phyloP scores from a whole-genome alignment of 1,140 invertebrate species.

The Drosophila murphyi region DNA sequence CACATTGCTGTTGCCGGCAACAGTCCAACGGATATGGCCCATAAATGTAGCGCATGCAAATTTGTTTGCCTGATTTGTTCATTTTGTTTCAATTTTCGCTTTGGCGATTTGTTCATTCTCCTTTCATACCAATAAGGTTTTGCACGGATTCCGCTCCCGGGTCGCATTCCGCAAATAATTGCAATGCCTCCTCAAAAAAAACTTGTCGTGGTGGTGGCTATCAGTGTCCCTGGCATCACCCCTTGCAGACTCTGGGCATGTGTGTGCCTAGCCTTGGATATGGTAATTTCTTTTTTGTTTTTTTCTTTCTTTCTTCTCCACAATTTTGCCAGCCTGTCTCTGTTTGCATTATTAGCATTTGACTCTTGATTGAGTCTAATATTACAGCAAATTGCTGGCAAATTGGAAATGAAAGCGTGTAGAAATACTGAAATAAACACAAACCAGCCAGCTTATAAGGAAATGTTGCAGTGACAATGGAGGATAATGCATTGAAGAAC shows the following conservation, averaged over 20 bases:
- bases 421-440: constrained; percentile 9
- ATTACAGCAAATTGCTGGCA: constrained; percentile 63
- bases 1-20: not conserved
- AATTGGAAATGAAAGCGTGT: constrained; percentile 54
- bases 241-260: constrained; percentile 33
- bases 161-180: constrained; percentile 75
- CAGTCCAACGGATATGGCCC: constrained; percentile 19
- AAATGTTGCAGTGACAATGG: constrained; percentile 1
- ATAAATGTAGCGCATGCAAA: constrained; percentile 80
- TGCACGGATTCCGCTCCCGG: constrained; percentile 8
- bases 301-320: constrained; percentile 16
- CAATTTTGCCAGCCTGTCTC: constrained; percentile 32
- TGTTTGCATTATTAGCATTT: constrained; percentile 71
- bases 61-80: constrained; percentile 78
- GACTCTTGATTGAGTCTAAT: constrained; percentile 67
- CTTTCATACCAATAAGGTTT: constrained; percentile 55
- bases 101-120: constrained; percentile 28
- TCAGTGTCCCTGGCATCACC: constrained; percentile 14
- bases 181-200: constrained; percentile 51
- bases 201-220: constrained; percentile 21
- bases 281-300: constrained; percentile 60
- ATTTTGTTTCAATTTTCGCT: constrained; percentile 78
- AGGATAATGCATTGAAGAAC: no score
- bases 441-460: not conserved
- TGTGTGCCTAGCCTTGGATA: constrained; percentile 50